Percentiles rank a stretch among this genome's conserved stretches.
phyloP scores from a whole-genome alignment of 2,888 invertebrate genomes.

The Apotomis capreana region DNA sequence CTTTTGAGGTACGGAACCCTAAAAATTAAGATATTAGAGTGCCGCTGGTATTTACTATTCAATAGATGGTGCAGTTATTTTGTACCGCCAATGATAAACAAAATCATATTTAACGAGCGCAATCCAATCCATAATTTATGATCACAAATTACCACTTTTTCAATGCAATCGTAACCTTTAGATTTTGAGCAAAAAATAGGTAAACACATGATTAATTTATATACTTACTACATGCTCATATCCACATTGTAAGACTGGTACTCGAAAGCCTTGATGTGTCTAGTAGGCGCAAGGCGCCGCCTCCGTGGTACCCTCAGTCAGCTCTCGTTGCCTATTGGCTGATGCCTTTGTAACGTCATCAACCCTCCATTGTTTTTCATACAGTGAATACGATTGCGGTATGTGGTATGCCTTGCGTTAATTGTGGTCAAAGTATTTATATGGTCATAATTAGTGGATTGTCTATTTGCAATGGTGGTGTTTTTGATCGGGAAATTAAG shows the following conservation, averaged over 20 bases:
- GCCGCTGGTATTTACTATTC: too few species aligned
- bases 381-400: slow-evolving; percentile 16
- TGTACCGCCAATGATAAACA: not conserved
- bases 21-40: too few species aligned
- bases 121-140: not conserved
- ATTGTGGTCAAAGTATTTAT: slow-evolving; percentile 10
- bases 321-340: slow-evolving; percentile 40
- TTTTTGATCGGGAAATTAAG: slow-evolving; percentile 19
- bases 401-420: slow-evolving; percentile 17
- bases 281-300: slow-evolving; percentile 37
- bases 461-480: not conserved
- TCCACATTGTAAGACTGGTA: slow-evolving; percentile 20
- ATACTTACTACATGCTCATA: slow-evolving; percentile 8
- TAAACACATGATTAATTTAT: slow-evolving; percentile 17
- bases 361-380: slow-evolving; percentile 26
- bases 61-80: not conserved
- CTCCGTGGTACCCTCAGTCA: slow-evolving; percentile 31
- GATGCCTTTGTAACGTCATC: slow-evolving; percentile 19
- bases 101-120: not conserved
- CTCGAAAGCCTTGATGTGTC: slow-evolving; percentile 39
- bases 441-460: slow-evolving; percentile 1
- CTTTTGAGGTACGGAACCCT: too few species aligned
- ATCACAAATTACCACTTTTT: slow-evolving; percentile 16
- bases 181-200: slow-evolving; percentile 7
- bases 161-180: slow-evolving; percentile 10